Base-by-base conservation (phyloP, 2,888 invertebrate genomes). In the Oscheius sp. region DNA sequence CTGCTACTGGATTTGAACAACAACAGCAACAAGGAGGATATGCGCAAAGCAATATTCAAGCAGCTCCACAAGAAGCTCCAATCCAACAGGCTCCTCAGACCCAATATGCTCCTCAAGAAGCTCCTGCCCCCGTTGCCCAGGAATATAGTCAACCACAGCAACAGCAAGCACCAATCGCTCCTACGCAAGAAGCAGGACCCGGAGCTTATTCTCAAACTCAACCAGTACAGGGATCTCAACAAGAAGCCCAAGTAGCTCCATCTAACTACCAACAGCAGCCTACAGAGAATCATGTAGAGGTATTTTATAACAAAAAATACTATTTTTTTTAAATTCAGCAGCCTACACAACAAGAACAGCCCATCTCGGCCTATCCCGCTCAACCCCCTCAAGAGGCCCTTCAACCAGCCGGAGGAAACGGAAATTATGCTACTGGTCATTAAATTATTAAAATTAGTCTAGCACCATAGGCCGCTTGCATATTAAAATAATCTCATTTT, bases 51-150 rank as follows among this genome's bases (percentile, higher is more conserved):
- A 12, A 30, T 24, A n/a, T 20, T 33, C 54, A 33, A 22, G 17
- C 38, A 20, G 41, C 44, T 28, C 44, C 38, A 26, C 54, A 54
- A 36, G 20, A 41, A 14, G 41, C 59, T 17, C 38, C 44, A n/a
- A 44, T 22, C 17, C 54, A 51, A 32, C 51, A 54, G 5, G 36
- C 32, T 36, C 36, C 32, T 9, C 54, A 54, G 30, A n/a, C 54
- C 20, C 4, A 30, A 22, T 28, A 14, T 54, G 24, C 12, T 4
- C 47, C 47, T 47, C 47, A 47, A 22, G 61, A 61, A 17, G 59
- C 47, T 32, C 61, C 44, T 30, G 61, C 61, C 22, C 61, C 45
- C n/a, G 47, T 30, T 17, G 61, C 61, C 28, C 61, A 44, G 12
- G 47, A 24, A 47, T 47, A 47, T 22, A 24, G 22, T 24, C 22